Conservation (phyloP, 2,888 invertebrate genomes). For the Drosophila setosimentum region DNA sequence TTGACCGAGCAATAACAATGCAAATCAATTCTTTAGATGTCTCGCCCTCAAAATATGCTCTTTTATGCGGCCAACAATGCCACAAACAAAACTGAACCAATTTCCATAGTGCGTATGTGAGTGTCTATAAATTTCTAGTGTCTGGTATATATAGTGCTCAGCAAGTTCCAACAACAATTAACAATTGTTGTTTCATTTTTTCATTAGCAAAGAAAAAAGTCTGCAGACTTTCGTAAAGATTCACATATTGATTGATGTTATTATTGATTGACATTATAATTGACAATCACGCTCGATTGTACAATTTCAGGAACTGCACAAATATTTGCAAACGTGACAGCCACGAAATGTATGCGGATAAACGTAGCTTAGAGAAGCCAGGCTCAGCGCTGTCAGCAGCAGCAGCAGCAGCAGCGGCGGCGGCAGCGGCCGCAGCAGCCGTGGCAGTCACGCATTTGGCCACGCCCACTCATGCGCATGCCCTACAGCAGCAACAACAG, state of each 20-base stretch:
- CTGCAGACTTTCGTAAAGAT: slow-evolving; percentile 67
- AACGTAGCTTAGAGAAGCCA: slow-evolving; percentile 72
- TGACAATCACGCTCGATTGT: slow-evolving; percentile 22
- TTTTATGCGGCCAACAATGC: slow-evolving; percentile 50
- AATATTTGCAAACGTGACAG: slow-evolving; percentile 70
- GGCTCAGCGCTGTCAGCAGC: slow-evolving; percentile 57
- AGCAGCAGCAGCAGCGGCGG: slow-evolving; percentile 41
- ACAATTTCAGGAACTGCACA: slow-evolving; percentile 60
- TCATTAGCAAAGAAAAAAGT: slow-evolving; percentile 68
- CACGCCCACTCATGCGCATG: slow-evolving; percentile 63
- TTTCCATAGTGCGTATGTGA: slow-evolving; percentile 27
- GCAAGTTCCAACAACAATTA: slow-evolving; percentile 48
- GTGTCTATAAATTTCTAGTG: slow-evolving; percentile 10
- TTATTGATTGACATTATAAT: slow-evolving; percentile 29
- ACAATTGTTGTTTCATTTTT: slow-evolving; percentile 62
- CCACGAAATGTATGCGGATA: slow-evolving; percentile 74
- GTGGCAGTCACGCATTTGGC: slow-evolving; percentile 60
- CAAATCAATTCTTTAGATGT: slow-evolving; percentile 66
- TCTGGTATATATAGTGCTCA: slow-evolving; percentile 3
- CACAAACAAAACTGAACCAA: slow-evolving; percentile 44
- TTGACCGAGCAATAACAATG: slow-evolving; percentile 67
- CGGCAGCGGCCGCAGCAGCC: slow-evolving; percentile 51
- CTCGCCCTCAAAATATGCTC: slow-evolving; percentile 57
- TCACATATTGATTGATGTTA: slow-evolving; percentile 48
- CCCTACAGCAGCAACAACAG: slow-evolving; percentile 55